phyloP scores from a whole-genome alignment of 2,888 invertebrate genomes.

The Nineta flava region DNA sequence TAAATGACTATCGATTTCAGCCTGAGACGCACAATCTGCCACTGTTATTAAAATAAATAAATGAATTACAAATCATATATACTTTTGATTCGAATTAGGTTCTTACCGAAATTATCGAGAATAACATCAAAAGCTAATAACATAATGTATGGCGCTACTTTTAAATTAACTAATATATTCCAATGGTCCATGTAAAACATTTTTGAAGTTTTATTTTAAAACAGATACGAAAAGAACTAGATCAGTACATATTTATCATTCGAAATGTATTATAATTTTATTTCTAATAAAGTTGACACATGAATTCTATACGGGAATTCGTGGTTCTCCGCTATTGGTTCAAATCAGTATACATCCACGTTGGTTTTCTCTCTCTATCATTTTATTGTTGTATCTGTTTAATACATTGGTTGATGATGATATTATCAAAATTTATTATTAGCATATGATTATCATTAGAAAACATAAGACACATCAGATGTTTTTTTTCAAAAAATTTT shows the following conservation, averaged over 20 bases:
- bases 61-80: constrained; percentile 8
- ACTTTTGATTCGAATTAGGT: constrained; percentile 13
- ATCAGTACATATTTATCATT: background rate
- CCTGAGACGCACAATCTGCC: constrained; percentile 49
- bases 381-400: too few species aligned
- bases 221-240: background rate
- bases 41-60: constrained; percentile 30
- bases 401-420: too few species aligned
- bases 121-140: constrained; percentile 50
- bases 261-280: background rate
- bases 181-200: constrained; percentile 37
- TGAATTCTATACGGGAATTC: constrained; percentile 30
- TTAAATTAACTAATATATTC: constrained; percentile 34
- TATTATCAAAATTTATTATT: too few species aligned
- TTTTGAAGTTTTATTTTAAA: constrained; percentile 19
- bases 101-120: constrained; percentile 32
- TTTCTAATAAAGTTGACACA: constrained; percentile 21
- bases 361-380: too few species aligned
- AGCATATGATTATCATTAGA: too few species aligned
- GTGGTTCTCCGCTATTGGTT: constrained; percentile 39
- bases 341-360: constrained; percentile 26
- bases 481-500: too few species aligned
- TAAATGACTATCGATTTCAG: constrained; percentile 83
- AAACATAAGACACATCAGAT: too few species aligned
- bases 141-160: constrained; percentile 48